Conservation (phyloP, 1,140 invertebrate species). For the Drosophila busckii region DNA sequence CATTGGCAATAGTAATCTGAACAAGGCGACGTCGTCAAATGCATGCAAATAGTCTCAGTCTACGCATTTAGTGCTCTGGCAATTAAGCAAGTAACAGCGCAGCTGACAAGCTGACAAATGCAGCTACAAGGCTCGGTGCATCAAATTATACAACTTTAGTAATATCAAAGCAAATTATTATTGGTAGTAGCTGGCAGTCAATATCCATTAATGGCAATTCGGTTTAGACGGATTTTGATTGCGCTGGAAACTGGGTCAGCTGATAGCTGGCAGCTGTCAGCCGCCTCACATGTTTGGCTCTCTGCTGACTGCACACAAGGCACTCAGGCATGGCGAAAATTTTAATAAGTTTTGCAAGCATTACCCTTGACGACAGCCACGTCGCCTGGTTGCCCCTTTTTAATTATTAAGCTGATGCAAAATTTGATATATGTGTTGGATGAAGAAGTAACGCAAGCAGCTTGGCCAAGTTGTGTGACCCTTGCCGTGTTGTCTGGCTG, state of each 20-base stretch:
- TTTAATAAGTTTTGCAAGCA: constrained; percentile 31
- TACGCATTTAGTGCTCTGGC: too few species aligned
- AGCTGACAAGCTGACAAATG: too few species aligned
- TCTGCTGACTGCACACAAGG: background rate
- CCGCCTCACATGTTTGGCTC: background rate
- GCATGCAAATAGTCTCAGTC: too few species aligned
- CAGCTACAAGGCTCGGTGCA: too few species aligned
- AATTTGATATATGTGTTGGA: constrained; percentile 12
- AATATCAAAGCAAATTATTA: too few species aligned
- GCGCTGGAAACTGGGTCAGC: constrained; percentile 19
- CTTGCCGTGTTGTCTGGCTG: constrained; percentile 11
- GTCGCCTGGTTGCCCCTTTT: background rate
- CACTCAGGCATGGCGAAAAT: constrained; percentile 15
- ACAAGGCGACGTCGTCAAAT: too few species aligned
- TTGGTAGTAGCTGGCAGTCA: too few species aligned
- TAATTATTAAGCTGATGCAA: constrained; percentile 17
- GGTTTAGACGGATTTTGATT: too few species aligned
- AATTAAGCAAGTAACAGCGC: too few species aligned
- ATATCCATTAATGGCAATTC: too few species aligned
- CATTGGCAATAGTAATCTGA: too few species aligned
- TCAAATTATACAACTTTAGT: too few species aligned
- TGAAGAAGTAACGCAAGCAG: constrained; percentile 1
- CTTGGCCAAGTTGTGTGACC: constrained; percentile 4
- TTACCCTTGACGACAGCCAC: background rate
- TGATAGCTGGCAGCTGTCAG: background rate